Percentiles rank a stretch among this genome's conserved stretches.
Conservation (phyloP, 2,113 vertebrate genomes). For the Clarias gariepinus region DNA sequence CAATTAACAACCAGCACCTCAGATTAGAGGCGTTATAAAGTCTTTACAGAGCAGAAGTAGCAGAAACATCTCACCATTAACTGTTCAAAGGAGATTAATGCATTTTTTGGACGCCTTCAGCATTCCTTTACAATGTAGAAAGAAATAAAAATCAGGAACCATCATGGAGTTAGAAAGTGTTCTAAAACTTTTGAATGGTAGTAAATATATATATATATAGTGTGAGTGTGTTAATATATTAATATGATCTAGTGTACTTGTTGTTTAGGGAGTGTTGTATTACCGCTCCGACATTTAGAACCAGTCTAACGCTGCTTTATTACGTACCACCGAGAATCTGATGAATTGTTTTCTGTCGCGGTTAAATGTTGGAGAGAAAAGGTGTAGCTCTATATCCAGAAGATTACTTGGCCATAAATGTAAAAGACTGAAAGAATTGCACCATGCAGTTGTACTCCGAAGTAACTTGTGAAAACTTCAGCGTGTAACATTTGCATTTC, state of each 20-base stretch:
- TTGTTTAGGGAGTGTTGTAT: not conserved
- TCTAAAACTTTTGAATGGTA: too few relatives aligned
- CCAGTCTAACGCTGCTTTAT: not conserved
- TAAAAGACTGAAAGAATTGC: conserved; percentile 4
- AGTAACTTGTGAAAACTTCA: not conserved
- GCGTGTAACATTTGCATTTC: not conserved
- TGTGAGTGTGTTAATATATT: too few relatives aligned
- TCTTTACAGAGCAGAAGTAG: too few relatives aligned
- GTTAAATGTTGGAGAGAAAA: not conserved
- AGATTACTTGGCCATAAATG: not conserved
- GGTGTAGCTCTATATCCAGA: not conserved
- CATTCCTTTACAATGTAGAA: too few relatives aligned
- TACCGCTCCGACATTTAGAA: conserved; percentile 1
- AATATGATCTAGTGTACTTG: not conserved
- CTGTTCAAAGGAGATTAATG: too few relatives aligned
- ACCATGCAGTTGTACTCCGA: not conserved
- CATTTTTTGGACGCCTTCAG: too few relatives aligned
- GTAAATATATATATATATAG: too few relatives aligned
- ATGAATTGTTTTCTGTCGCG: not conserved
- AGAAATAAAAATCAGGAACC: too few relatives aligned
- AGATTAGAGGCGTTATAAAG: too few relatives aligned
- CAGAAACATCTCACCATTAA: too few relatives aligned
- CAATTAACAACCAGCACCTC: too few relatives aligned
- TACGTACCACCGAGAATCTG: not conserved
- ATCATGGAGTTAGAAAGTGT: too few relatives aligned